A percentile compares a stretch with the other conserved stretches of the same genome.
Evolutionary conservation across 2,113 vertebrate species (phyloP).

Genomic region (Cettia cetti): DNA sequence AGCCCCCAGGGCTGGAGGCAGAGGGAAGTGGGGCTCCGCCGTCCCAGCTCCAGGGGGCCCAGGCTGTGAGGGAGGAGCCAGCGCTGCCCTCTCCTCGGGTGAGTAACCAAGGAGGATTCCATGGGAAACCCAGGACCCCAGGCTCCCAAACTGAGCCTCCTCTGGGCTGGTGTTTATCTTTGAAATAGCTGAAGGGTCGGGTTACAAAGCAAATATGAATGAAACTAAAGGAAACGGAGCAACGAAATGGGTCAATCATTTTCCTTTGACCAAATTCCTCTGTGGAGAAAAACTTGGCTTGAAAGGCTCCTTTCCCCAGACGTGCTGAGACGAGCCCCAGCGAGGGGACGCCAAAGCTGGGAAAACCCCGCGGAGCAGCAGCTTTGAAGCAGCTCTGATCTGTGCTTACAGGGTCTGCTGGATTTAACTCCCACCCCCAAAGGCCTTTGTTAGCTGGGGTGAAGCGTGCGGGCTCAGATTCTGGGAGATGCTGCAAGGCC

Average conservation of each 20-base stretch:
- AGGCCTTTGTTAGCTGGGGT: rapidly evolving
- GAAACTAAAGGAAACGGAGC: neutral
- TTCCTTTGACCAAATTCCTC: neutral
- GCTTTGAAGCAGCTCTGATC: neutral
- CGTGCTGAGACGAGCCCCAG: neutral
- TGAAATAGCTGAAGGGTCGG: neutral
- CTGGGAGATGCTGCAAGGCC: neutral
- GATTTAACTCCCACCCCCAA: neutral
- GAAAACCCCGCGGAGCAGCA: neutral
- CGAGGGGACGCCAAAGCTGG: neutral
- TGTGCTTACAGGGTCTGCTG: rapidly evolving
- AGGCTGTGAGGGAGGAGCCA: neutral
- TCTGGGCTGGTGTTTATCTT: neutral
- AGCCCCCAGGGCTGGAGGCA: neutral
- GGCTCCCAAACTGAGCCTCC: neutral
- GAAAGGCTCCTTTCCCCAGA: neutral
- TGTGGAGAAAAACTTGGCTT: neutral
- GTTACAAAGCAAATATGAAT: neutral
- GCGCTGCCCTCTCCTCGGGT: neutral
- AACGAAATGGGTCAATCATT: neutral
- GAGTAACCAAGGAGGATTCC: neutral
- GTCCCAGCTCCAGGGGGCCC: neutral
- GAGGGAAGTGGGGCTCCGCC: neutral
- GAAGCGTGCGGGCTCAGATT: neutral
- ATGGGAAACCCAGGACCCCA: neutral